Percentiles rank a stretch among this genome's conserved stretches.
phyloP scores from a whole-genome alignment of 2,888 invertebrate species.

The Gymnoscelis rufifasciata region DNA sequence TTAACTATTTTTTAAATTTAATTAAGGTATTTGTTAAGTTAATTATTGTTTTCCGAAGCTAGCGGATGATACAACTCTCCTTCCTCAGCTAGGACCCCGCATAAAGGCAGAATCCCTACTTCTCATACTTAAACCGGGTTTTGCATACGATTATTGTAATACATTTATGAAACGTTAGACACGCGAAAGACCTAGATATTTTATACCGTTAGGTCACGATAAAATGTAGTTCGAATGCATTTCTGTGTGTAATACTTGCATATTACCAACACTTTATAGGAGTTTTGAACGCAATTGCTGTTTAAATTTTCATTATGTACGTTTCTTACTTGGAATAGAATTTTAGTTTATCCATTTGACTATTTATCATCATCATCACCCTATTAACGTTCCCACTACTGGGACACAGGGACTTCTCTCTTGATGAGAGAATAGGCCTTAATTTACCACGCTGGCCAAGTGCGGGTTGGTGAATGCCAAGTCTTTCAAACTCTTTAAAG shows the following conservation, averaged over 20 bases:
- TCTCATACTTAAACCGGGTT: conserved; percentile 40
- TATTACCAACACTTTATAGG: conserved; percentile 8
- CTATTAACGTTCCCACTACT: no score
- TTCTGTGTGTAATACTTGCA: conserved; percentile 9
- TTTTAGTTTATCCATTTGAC: background rate
- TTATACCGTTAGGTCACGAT: conserved; percentile 28
- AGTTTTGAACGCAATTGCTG: conserved; percentile 9
- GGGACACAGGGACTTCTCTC: no score
- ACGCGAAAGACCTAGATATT: conserved; percentile 28
- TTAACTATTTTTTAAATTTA: no score
- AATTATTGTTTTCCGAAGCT: no score
- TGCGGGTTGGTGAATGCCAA: no score
- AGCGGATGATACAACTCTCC: conserved; percentile 1
- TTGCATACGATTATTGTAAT: conserved; percentile 44
- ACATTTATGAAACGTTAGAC: conserved; percentile 29
- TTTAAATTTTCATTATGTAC: background rate
- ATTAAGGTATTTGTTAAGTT: no score
- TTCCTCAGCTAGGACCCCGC: conserved; percentile 11
- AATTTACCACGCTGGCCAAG: no score
- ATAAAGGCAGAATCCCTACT: conserved; percentile 22
- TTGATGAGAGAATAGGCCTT: no score
- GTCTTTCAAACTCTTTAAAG: no score
- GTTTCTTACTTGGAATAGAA: background rate
- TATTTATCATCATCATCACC: no score
- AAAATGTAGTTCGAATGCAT: conserved; percentile 19